Evolutionary conservation across 2,888 invertebrate genomes (phyloP), one percentile per base, ranked within the genome.

Genomic region (Calliphora vomitoria): DNA sequence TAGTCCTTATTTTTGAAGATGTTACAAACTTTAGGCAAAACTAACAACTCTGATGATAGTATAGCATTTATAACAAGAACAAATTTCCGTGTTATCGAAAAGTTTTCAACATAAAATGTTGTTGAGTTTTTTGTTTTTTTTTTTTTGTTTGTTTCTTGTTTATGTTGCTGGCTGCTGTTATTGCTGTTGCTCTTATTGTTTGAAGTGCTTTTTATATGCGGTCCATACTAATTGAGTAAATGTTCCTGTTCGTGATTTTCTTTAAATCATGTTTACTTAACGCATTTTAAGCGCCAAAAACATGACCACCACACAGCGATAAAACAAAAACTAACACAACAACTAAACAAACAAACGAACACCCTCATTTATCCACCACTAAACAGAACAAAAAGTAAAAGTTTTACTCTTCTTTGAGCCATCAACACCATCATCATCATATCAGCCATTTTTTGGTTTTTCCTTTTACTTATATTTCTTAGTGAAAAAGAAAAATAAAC

Each of bases 201-300:
- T 79, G 58, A 83, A 83, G 69, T 60, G 58, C 47, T 55, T 82
- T 74, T 81, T 84, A 44, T 84, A 62, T 84, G 87, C 62, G 81
- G 78, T 82, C 81, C 84, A 87, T 87, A 84, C 81, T 84, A 87
- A 87, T 84, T 84, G 81, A 84, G 81, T 69, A 84, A 81, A 84
- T 82, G 68, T 78, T 82, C 31, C 62, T 72, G 68, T 76, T 87
- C 74, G 81, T 81, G 78, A 82, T 84, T 81, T 81, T 82, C 81
- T 79, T 60, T 47, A 84, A 87, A 84, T 87, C 84, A 62, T 82
- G 81, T 87, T 81, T 74, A 53, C 81, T 78, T 68, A 82, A 87
- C 84, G 81, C 81, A 87, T 81, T 84, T 80, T 84, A 78, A 87
- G 72, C 87, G 78, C 78, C 74, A 74, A 78, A 76, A 74, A 84